Percentiles rank a stretch among this genome's conserved stretches.
Evolutionary conservation across 1,140 invertebrate species (phyloP).

Genomic region (Drosophila takahashii): DNA sequence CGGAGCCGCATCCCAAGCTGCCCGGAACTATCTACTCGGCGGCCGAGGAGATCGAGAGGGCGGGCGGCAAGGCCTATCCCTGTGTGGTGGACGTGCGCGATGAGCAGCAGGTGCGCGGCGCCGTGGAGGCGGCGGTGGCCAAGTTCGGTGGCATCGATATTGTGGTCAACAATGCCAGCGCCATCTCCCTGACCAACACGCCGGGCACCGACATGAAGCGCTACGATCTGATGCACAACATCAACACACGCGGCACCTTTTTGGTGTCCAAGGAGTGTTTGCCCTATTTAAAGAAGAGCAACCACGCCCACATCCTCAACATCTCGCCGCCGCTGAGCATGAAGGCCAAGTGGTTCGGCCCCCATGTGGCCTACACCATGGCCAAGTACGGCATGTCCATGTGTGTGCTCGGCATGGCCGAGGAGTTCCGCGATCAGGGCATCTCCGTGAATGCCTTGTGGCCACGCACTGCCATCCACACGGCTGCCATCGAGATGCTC

Average conservation of each 20-base stretch:
- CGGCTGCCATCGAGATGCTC: constrained; percentile 98
- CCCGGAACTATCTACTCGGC: constrained; percentile 99
- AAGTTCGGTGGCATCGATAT: constrained; percentile 99
- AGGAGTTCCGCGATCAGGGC: constrained; percentile 93
- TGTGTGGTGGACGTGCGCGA: constrained; percentile 97
- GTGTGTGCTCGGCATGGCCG: constrained; percentile 98
- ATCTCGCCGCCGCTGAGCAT: constrained; percentile 97
- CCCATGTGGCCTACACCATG: constrained; percentile 98
- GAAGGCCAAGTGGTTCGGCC: constrained; percentile 95
- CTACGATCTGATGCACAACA: constrained; percentile 97
- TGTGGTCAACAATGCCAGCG: constrained; percentile 98
- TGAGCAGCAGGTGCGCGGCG: constrained; percentile 92
- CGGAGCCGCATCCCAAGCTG: constrained; percentile 97
- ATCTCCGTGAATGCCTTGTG: constrained; percentile 99
- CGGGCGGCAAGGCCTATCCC: constrained; percentile 92
- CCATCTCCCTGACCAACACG: constrained; percentile 96
- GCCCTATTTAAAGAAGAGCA: constrained; percentile 94
- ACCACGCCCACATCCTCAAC: constrained; percentile 98
- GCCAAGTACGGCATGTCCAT: constrained; percentile 99
- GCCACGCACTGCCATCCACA: constrained; percentile 97
- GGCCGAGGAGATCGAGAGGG: constrained; percentile 94
- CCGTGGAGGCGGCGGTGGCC: constrained; percentile 92
- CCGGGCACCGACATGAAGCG: constrained; percentile 96
- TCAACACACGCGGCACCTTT: constrained; percentile 97
- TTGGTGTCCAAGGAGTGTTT: constrained; percentile 96